Evolutionary conservation across 1,140 invertebrate genomes (phyloP), one percentile per base, ranked within the genome.

Genomic region (Rhyacophila brunnea): DNA sequence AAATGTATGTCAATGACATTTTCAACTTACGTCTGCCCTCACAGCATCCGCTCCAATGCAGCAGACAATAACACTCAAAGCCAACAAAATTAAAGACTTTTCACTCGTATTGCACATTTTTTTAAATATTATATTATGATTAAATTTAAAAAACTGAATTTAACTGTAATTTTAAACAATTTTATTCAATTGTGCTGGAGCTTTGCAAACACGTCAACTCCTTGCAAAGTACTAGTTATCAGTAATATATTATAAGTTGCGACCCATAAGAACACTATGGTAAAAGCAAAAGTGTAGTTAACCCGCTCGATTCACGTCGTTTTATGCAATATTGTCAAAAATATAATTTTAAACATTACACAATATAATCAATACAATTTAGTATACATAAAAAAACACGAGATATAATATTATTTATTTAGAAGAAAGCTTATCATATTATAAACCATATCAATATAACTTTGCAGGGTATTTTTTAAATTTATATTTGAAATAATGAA

Each of bases 201-300:
- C n/a, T 40, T 40, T 15, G 5, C 11, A 6, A 15, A 40, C n/a
- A 40, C 38, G 38, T 40, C 38, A 40, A 40, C 15, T n/a, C 11
- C 38, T 4, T 15, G n/a, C 38, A 15, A 40, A 15, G n/a, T n/a
- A 40, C 38, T 15, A 40, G 38, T 40, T 40, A 40, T 40, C 38
- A 40, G 38, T 40, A 40, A 40, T 13, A n/a, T 40, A 13, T n/a
- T n/a, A 15, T 5, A 10, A 17, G 43, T 19, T 19, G n/a, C 43
- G n/a, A 18, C 18, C 17, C 43, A 15, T 19, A 45, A 45, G 43
- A 45, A 45, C 43, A 45, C 13, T 45, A 42, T 56, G 45, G 53
- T 56, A 42, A 56, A 56, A 47, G 45, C 53, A 47, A 48, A 54
- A 54, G 52, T 45, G 0, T 15, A 18, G 19, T 44, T 48, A 36